Evolutionary conservation across 2,113 vertebrate species (phyloP).

Genomic region (Pipa parva): DNA sequence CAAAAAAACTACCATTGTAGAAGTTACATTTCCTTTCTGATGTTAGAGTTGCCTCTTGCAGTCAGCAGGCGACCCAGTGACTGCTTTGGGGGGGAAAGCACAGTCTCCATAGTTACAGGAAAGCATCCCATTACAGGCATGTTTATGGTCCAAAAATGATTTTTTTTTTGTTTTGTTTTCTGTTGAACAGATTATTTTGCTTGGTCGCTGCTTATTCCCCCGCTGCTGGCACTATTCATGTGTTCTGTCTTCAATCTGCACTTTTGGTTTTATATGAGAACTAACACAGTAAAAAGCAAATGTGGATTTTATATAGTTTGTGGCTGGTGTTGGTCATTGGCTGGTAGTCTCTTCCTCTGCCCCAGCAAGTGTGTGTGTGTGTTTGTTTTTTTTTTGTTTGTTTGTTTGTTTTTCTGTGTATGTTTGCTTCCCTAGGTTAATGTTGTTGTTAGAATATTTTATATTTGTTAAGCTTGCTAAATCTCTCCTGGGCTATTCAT

Average conservation of each 20-base stretch:
- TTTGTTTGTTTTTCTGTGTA: too few species aligned
- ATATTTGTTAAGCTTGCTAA: too few species aligned
- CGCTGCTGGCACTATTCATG: too few species aligned
- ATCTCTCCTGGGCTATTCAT: too few species aligned
- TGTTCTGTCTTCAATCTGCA: not conserved
- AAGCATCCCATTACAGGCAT: slow-evolving; percentile 7
- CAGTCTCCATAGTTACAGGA: slow-evolving; percentile 19
- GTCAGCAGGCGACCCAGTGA: not conserved
- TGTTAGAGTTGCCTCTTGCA: not conserved
- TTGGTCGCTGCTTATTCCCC: not conserved
- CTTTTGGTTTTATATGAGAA: not conserved
- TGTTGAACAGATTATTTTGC: not conserved
- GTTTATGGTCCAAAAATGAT: not conserved
- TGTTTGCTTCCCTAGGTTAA: too few species aligned
- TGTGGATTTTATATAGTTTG: too few species aligned
- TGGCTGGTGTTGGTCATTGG: too few species aligned
- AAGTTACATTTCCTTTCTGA: not conserved
- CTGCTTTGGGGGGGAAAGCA: not conserved
- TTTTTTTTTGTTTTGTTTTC: not conserved
- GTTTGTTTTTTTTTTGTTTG: not conserved
- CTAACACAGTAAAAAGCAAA: too few species aligned
- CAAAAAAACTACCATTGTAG: not conserved
- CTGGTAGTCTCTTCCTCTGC: too few species aligned
- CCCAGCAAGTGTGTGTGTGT: too few species aligned
- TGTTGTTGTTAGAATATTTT: too few species aligned